Conservation (phyloP, 1,140 invertebrate genomes). For the Polypedilum pembai region DNA sequence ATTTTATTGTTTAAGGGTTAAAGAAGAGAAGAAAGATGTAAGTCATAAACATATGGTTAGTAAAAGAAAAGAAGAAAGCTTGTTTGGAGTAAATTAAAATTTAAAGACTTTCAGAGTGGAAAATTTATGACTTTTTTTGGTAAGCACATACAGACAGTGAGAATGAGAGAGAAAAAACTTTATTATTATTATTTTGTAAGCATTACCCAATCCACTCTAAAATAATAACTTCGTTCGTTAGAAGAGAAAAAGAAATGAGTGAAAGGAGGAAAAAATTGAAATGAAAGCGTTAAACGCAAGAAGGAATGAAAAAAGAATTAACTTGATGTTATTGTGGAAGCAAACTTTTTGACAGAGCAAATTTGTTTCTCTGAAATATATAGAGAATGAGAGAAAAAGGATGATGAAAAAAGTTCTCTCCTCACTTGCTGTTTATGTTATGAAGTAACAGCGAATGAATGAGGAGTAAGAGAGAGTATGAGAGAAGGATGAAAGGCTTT, state of each 20-base stretch:
- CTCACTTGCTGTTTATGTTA: conserved; percentile 16
- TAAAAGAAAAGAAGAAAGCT: not conserved
- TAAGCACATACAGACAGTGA: not conserved
- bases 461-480: not conserved
- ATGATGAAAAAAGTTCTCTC: conserved; percentile 15
- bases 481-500: conserved; percentile 8
- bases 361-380: conserved; percentile 11
- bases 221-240: not conserved
- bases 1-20: conserved; percentile 11
- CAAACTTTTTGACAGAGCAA: conserved; percentile 11
- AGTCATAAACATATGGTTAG: not conserved
- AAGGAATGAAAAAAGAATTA: conserved; percentile 4
- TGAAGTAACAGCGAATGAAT: not conserved
- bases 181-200: not conserved
- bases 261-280: not conserved
- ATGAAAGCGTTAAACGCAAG: not conserved
- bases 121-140: not conserved
- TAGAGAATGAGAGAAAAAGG: not conserved
- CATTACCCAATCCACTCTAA: not conserved
- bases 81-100: conserved; percentile 20
- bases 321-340: conserved; percentile 17
- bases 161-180: not conserved
- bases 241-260: too few relatives aligned
- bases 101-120: conserved; percentile 12
- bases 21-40: not conserved